Percentiles rank a stretch among this genome's conserved stretches.
Evolutionary conservation across 1,140 invertebrate genomes (phyloP).

Genomic region (Proctacanthus coquilletti): DNA sequence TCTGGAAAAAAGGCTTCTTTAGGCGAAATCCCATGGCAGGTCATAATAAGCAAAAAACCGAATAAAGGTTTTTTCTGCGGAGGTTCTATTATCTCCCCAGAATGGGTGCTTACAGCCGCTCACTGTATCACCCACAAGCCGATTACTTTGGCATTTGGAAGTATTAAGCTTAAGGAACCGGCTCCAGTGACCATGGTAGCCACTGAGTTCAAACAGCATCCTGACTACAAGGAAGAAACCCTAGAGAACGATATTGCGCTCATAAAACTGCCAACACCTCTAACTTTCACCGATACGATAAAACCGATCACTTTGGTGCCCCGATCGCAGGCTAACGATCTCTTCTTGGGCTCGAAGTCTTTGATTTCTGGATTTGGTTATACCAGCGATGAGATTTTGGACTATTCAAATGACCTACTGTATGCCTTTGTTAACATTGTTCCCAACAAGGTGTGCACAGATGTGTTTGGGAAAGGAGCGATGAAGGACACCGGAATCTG

Average conservation of each 20-base stretch:
- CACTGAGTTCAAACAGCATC: constrained; percentile 28
- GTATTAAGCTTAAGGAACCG: constrained; percentile 25
- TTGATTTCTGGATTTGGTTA: constrained; percentile 18
- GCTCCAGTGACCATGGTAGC: constrained; percentile 20
- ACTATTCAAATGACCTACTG: constrained; percentile 14
- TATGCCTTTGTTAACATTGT: constrained; percentile 21
- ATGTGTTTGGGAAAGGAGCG: constrained; percentile 10
- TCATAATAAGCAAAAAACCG: constrained; percentile 19
- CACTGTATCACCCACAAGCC: constrained; percentile 32
- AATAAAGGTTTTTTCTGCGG: constrained; percentile 33
- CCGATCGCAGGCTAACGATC: constrained; percentile 7
- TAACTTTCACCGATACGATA: constrained; percentile 22
- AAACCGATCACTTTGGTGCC: constrained; percentile 18
- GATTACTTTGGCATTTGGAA: constrained; percentile 29
- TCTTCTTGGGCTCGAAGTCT: constrained; percentile 14
- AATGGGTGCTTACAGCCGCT: constrained; percentile 39
- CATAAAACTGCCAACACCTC: constrained; percentile 31
- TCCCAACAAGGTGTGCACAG: constrained; percentile 11
- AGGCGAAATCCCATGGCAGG: constrained; percentile 25
- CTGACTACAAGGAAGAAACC: constrained; percentile 26
- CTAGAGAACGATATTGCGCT: constrained; percentile 39
- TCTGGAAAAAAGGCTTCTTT: constrained; percentile 10
- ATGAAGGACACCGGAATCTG: constrained; percentile 17
- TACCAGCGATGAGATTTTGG: constrained; percentile 19
- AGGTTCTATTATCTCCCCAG: constrained; percentile 35